Base-by-base conservation (phyloP, 2,888 invertebrate species). In the Agrenia bidenticulata region DNA sequence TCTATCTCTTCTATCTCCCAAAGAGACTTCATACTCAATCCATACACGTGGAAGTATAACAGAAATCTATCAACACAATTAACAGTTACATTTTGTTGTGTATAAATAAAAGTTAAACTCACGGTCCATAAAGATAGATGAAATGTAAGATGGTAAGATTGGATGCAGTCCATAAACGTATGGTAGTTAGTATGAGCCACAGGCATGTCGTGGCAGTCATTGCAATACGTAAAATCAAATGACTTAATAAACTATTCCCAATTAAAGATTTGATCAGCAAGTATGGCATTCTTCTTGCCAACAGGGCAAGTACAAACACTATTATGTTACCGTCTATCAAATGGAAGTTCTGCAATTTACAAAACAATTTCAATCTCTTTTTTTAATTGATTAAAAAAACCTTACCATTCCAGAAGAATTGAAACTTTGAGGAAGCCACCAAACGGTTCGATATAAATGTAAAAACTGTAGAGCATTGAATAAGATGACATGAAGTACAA, bases 341-440 rank as follows among this genome's bases (percentile, higher is more conserved):
- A 80, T 97, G 91, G 80, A 94, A 91, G 81, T 96, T 95, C 96
- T 97, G 84, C 70, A 88, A 86, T 61, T 57, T 37, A 19, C 19
- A 41, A 19, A 2, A 2, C 57, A 41, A 37, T 13, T 7, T 5
- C 15, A 57, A 19, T 2, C 2, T 7, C 2, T 17, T 2, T 41
- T 2, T 32, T 55, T 13, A 42, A 61, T 7, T 23, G 19, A 57
- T 23, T 17, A 57, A 27, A 19, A n/a, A 37, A 19, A 21, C 78
- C 85, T 82, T 82, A 95, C 96, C 86, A 97, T 86, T 66, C 92
- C 89, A 78, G 92, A 90, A 77, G 87, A 87, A 66, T 89, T 90
- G 79, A 92, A 89, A 0, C 95, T 94, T 79, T 96, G 89, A 0
- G 95, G 94, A 60, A 97, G 81, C 98, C 98, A 99, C 95, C 96